A percentile compares a stretch with the other conserved stretches of the same genome.
Conservation (phyloP, 2,113 vertebrate genomes). For the Megalops atlanticus region DNA sequence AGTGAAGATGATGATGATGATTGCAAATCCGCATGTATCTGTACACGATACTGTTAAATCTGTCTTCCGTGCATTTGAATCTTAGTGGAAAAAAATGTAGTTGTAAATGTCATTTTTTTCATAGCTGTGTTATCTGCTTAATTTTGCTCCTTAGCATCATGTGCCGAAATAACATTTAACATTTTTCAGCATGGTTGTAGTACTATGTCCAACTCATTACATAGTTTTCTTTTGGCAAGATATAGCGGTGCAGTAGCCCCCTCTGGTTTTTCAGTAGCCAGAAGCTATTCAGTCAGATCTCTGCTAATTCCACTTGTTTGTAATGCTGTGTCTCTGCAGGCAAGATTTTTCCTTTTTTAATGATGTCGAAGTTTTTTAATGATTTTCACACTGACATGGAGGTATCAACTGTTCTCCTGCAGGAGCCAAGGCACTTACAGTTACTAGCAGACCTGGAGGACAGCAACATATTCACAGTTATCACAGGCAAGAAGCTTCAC, state of each 20-base stretch:
- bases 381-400: background rate
- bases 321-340: background rate
- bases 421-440: slow-evolving; percentile 92
- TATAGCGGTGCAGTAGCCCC: background rate
- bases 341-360: background rate
- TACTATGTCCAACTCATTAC: background rate
- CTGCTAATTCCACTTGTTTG: background rate
- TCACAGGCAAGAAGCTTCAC: slow-evolving; percentile 82
- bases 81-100: no score
- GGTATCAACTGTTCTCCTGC: slow-evolving; percentile 33
- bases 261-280: no score
- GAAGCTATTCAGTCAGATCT: background rate
- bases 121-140: no score
- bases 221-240: background rate
- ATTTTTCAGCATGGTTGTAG: background rate
- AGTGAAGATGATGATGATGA: background rate
- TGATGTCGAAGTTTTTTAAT: no score
- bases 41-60: no score
- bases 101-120: no score
- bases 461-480: slow-evolving; percentile 81
- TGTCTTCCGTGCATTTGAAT: no score
- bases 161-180: background rate
- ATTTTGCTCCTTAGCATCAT: background rate
- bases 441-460: slow-evolving; percentile 88
- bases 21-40: background rate